A percentile compares a stretch with the other conserved stretches of the same genome.
Conservation (phyloP, 2,888 invertebrate genomes). For the Spisula subtruncata region DNA sequence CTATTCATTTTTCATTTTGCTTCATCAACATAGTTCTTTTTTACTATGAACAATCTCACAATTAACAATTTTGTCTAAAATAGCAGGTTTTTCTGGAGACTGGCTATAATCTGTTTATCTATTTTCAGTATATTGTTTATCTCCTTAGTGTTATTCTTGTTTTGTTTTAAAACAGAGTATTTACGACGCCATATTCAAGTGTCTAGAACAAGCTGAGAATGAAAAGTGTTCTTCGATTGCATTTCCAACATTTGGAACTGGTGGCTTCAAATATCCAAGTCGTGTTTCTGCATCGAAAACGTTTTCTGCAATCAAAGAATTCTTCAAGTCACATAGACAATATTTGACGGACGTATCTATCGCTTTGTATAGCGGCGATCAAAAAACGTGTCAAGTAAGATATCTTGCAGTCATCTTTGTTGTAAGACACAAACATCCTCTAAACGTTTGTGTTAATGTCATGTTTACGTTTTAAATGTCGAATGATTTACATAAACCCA, state of each 20-base stretch:
- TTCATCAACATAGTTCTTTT: no score
- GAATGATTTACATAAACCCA: no score
- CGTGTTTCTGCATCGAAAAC: conserved; percentile 69
- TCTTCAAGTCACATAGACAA: conserved; percentile 49
- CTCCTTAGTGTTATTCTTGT: no score
- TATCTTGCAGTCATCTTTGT: neutral
- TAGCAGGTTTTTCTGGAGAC: no score
- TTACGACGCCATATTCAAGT: conserved; percentile 48
- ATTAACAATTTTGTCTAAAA: no score
- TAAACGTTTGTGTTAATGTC: no score
- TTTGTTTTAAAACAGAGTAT: conserved; percentile 40
- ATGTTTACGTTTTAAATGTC: no score
- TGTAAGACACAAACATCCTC: no score
- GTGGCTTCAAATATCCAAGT: conserved; percentile 73
- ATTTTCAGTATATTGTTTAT: no score
- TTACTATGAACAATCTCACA: no score
- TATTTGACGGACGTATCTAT: conserved; percentile 62
- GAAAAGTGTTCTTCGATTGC: conserved; percentile 66
- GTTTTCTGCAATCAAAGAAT: conserved; percentile 72
- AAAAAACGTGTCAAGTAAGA: conserved; percentile 46
- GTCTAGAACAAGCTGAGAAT: conserved; percentile 66
- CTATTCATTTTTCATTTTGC: no score
- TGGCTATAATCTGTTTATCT: no score
- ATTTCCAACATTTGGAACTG: conserved; percentile 81
- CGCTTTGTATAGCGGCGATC: conserved; percentile 67